Conservation (phyloP, 2,888 invertebrate species). For the Dascillus cervinus region DNA sequence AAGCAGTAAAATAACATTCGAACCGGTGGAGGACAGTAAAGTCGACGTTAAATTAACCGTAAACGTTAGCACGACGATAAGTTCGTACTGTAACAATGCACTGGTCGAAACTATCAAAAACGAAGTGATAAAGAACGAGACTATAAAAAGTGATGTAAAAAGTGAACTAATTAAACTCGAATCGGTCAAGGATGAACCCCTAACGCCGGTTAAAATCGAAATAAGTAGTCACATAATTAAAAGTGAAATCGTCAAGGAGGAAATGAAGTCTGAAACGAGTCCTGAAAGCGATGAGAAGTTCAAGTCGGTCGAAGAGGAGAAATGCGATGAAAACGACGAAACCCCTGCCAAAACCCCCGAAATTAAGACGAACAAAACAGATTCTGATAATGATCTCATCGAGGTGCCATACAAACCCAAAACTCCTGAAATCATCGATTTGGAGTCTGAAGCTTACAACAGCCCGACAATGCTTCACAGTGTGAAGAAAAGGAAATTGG, state of each 20-base stretch:
- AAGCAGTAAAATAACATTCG: slow-evolving; percentile 20
- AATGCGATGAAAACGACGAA: slow-evolving; percentile 35
- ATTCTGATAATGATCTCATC: slow-evolving; percentile 27
- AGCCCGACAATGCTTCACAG: slow-evolving; percentile 36
- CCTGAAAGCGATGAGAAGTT: not conserved
- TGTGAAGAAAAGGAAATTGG: slow-evolving; percentile 63
- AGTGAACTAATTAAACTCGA: not conserved
- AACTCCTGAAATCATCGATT: slow-evolving; percentile 55
- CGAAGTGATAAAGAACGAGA: too few species aligned
- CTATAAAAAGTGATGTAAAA: too few species aligned
- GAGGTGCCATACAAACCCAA: slow-evolving; percentile 54
- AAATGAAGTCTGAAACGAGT: not conserved
- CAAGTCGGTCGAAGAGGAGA: slow-evolving; percentile 21
- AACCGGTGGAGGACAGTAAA: slow-evolving; percentile 18
- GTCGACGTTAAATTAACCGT: slow-evolving; percentile 19
- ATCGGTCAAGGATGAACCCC: not conserved
- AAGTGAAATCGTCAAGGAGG: too few species aligned
- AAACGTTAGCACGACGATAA: slow-evolving; percentile 5
- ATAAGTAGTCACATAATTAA: too few species aligned
- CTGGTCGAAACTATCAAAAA: slow-evolving; percentile 8
- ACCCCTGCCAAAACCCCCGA: slow-evolving; percentile 42
- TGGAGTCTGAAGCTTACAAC: slow-evolving; percentile 40
- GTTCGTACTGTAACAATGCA: not conserved
- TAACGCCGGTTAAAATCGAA: not conserved
- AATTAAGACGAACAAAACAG: slow-evolving; percentile 45